Conservation (phyloP, 2,888 invertebrate species). For the Cheilosia vulpina region DNA sequence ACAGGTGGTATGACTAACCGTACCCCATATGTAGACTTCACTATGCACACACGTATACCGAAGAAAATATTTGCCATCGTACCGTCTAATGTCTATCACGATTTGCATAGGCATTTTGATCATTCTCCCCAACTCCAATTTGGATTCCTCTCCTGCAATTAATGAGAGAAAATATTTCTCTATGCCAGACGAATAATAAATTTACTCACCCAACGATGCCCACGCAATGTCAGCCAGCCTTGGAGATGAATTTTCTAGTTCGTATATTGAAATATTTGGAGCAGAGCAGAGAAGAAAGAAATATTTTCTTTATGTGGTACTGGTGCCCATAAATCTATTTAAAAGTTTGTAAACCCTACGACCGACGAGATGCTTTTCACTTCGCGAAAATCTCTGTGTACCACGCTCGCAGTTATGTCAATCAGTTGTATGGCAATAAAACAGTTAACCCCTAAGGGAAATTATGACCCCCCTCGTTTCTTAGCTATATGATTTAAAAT, state of each 20-base stretch:
- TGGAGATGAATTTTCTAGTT: slow-evolving; percentile 28
- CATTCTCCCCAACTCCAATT: neutral
- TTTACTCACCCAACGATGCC: slow-evolving; percentile 15
- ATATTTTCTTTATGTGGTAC: neutral
- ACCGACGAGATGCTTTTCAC: slow-evolving; percentile 18
- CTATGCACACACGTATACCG: too few species aligned
- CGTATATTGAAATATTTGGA: slow-evolving; percentile 46
- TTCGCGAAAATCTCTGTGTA: slow-evolving; percentile 18
- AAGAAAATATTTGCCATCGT: too few species aligned
- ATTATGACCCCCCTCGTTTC: slow-evolving; percentile 3
- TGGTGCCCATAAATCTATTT: slow-evolving; percentile 43
- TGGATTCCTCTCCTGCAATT: slow-evolving; percentile 19
- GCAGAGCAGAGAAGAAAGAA: neutral
- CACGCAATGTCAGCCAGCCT: slow-evolving; percentile 20
- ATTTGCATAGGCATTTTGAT: too few species aligned
- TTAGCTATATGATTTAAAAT: slow-evolving; percentile 37
- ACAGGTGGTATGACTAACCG: too few species aligned
- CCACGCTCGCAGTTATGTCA: slow-evolving; percentile 7
- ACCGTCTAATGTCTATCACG: too few species aligned
- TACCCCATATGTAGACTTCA: too few species aligned
- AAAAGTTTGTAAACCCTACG: slow-evolving; percentile 26
- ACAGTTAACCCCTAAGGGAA: slow-evolving; percentile 41
- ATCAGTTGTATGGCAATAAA: slow-evolving; percentile 19
- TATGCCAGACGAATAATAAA: slow-evolving; percentile 11
- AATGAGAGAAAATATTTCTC: slow-evolving; percentile 7